Conservation (phyloP, 1,140 invertebrate species). For the Oncopeltus fasciatus region DNA sequence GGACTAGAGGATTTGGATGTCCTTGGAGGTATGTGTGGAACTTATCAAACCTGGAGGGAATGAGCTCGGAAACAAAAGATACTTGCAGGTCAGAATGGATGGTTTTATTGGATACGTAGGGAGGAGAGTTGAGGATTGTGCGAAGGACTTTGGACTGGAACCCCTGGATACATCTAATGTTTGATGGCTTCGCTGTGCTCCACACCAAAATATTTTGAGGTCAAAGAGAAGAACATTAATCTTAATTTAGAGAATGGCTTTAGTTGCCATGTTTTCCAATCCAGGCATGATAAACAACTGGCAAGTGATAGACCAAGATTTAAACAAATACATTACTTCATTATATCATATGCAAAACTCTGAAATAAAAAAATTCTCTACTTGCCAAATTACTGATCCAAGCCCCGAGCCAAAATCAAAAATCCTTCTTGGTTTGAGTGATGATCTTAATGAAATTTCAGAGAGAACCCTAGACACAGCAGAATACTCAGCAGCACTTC, state of each 20-base stretch:
- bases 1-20: too few relatives aligned
- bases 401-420: constrained; percentile 86
- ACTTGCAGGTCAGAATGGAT: too few relatives aligned
- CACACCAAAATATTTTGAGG: too few relatives aligned
- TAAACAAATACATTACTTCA: neutral
- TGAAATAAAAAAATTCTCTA: neutral
- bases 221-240: too few relatives aligned
- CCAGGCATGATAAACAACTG: neutral
- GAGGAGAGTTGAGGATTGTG: too few relatives aligned
- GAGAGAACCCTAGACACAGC: constrained; percentile 51
- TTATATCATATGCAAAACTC: neutral
- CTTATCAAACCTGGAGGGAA: too few relatives aligned
- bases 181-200: too few relatives aligned
- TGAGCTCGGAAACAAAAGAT: too few relatives aligned
- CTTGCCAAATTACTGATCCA: constrained; percentile 64
- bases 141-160: too few relatives aligned
- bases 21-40: too few relatives aligned
- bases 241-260: neutral
- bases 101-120: too few relatives aligned
- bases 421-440: constrained; percentile 59
- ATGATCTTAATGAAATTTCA: constrained; percentile 47
- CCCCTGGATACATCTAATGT: too few relatives aligned
- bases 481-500: constrained; percentile 60
- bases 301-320: neutral
- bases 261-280: neutral